Conservation (phyloP, 2,888 invertebrate species). For the Cordilura impudica region DNA sequence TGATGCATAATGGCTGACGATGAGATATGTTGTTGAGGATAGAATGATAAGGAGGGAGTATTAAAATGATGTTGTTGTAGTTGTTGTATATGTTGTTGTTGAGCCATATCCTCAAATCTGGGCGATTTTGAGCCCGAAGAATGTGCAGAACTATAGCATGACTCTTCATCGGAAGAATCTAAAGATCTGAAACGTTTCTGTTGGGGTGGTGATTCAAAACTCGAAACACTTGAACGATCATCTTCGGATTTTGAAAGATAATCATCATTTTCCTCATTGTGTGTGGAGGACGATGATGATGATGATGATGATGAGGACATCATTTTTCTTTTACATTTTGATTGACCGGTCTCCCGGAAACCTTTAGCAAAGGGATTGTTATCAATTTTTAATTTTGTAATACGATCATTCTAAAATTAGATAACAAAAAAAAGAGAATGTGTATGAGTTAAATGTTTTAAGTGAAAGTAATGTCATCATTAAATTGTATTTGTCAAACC, state of each 20-base stretch:
- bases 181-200: constrained; percentile 72
- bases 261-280: constrained; percentile 56
- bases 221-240: constrained; percentile 72
- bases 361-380: constrained; percentile 97
- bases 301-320: constrained; percentile 69
- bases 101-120: constrained; percentile 41
- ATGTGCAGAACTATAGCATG: constrained; percentile 57
- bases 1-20: constrained; percentile 67
- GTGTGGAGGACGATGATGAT: constrained; percentile 53
- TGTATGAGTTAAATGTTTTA: constrained; percentile 27
- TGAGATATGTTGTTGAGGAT: constrained; percentile 60
- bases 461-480: constrained; percentile 46
- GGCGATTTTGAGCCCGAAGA: constrained; percentile 30
- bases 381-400: constrained; percentile 93
- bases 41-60: constrained; percentile 63
- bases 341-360: constrained; percentile 91
- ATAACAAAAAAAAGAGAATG: background rate
- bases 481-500: constrained; percentile 37
- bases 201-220: constrained; percentile 67
- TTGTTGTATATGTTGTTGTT: constrained; percentile 60
- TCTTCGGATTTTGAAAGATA: constrained; percentile 66
- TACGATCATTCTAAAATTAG: constrained; percentile 86
- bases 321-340: constrained; percentile 84
- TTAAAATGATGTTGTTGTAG: constrained; percentile 57
- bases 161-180: constrained; percentile 73